These are phyloP conservation scores for Drosophila oshimai DNA, from an alignment of 1,140 invertebrate species.

Conservation along the genomic window DNA sequence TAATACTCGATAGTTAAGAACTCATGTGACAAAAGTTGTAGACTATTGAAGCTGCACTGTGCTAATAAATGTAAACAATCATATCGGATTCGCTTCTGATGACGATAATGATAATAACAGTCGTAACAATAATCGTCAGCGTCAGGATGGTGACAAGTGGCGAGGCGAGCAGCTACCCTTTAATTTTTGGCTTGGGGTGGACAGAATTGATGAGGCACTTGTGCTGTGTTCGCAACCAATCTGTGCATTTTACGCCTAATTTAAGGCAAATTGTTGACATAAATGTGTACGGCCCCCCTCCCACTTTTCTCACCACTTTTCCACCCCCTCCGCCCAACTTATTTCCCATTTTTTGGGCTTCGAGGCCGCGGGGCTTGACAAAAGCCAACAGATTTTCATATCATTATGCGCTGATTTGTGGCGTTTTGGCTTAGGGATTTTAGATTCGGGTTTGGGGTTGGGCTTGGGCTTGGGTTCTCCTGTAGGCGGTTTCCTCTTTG, in stretches of 20 bases:
- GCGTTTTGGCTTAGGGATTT: constrained; percentile 9
- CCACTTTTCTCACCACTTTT: constrained; percentile 5
- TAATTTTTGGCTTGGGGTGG: constrained; percentile 51
- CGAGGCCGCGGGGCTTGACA: constrained; percentile 35
- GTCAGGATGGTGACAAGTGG: constrained; percentile 32
- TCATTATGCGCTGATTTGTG: constrained; percentile 67
- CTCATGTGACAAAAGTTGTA: too few relatives aligned
- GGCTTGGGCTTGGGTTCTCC: background rate
- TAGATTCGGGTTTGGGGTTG: background rate
- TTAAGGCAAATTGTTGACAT: constrained; percentile 79
- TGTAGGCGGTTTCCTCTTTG: constrained; percentile 31
- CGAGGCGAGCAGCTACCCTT: constrained; percentile 53
- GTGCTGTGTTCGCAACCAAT: constrained; percentile 55
- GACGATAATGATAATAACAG: constrained; percentile 3
- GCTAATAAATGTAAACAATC: constrained; percentile 16
- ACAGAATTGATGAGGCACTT: constrained; percentile 37
- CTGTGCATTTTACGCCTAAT: constrained; percentile 79
- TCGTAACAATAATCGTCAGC: background rate
- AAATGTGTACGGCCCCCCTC: constrained; percentile 10
- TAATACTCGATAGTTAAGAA: too few relatives aligned
- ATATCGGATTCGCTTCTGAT: constrained; percentile 11
- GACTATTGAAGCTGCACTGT: background rate
- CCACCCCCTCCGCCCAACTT: background rate
- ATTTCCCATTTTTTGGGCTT: constrained; percentile 4
- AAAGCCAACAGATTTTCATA: constrained; percentile 79